Conservation (phyloP, 1,140 invertebrate species). For the Drosophila leontia region DNA sequence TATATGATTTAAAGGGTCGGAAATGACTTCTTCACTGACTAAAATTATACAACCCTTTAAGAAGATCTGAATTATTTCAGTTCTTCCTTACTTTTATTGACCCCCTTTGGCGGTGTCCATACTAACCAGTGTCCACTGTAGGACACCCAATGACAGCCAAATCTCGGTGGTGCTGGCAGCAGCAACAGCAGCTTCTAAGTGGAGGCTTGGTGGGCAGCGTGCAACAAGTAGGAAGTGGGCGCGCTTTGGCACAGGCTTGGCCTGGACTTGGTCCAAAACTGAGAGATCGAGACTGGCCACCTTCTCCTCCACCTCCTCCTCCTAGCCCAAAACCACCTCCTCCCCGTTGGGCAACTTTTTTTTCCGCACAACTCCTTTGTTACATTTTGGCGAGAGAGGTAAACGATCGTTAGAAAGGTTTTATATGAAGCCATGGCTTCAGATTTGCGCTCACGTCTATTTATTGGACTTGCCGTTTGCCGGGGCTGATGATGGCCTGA, state of each 20-base stretch:
- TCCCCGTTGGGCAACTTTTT: constrained; percentile 66
- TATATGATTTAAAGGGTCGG: too few relatives aligned
- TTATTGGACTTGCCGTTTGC: constrained; percentile 69
- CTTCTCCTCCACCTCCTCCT: constrained; percentile 17
- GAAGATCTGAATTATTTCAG: too few relatives aligned
- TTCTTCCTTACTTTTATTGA: too few relatives aligned
- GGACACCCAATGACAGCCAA: constrained; percentile 43
- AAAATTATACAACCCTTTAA: too few relatives aligned
- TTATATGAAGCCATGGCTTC: constrained; percentile 69
- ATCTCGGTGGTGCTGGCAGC: constrained; percentile 45
- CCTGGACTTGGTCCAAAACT: constrained; percentile 55
- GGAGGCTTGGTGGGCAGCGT: constrained; percentile 38
- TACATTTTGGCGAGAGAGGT: constrained; percentile 82
- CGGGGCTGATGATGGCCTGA: constrained; percentile 34
- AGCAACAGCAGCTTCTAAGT: constrained; percentile 37
- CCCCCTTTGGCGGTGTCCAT: background rate
- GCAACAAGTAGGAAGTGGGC: constrained; percentile 80
- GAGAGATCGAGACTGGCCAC: constrained; percentile 42
- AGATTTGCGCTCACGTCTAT: constrained; percentile 81
- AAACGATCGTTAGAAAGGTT: constrained; percentile 84
- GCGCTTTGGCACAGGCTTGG: constrained; percentile 75
- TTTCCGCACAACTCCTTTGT: constrained; percentile 74
- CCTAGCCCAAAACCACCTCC: constrained; percentile 9
- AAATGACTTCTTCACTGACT: too few relatives aligned
- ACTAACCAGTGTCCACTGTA: constrained; percentile 7